A percentile compares a stretch with the other conserved stretches of the same genome.
Conservation (phyloP, 2,113 vertebrate species). For the Paradoxurus hermaphroditus region DNA sequence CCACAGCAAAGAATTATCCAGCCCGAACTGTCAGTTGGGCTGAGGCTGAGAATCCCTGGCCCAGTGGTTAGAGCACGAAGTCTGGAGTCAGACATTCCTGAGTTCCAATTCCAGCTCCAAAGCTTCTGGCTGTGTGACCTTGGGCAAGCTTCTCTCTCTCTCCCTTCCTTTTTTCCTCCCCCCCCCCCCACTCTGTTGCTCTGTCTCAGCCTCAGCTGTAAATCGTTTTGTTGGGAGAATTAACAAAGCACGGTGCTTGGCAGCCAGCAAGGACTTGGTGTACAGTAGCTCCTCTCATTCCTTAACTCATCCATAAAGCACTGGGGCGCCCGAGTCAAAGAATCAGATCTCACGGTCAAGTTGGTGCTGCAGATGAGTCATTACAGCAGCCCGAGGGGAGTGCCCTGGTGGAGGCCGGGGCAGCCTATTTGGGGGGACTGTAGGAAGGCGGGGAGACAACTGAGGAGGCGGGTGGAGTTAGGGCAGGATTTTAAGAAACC, state of each 20-base stretch:
- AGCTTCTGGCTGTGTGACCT: neutral
- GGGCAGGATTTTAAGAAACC: neutral
- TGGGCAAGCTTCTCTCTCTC: neutral
- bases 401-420: neutral
- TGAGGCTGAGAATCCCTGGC: neutral
- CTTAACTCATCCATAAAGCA: neutral
- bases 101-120: neutral
- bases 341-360: neutral
- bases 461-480: neutral
- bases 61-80: neutral
- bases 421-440: neutral
- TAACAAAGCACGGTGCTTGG: neutral
- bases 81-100: neutral
- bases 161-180: neutral
- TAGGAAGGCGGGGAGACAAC: neutral
- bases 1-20: neutral
- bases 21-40: neutral
- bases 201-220: neutral
- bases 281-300: neutral
- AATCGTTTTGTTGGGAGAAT: neutral
- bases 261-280: neutral
- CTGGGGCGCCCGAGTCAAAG: neutral
- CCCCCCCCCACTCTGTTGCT: neutral
- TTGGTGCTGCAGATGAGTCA: neutral
- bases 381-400: neutral